Base-by-base conservation (phyloP, 2,888 invertebrate genomes). In the Drosophila histrio region DNA sequence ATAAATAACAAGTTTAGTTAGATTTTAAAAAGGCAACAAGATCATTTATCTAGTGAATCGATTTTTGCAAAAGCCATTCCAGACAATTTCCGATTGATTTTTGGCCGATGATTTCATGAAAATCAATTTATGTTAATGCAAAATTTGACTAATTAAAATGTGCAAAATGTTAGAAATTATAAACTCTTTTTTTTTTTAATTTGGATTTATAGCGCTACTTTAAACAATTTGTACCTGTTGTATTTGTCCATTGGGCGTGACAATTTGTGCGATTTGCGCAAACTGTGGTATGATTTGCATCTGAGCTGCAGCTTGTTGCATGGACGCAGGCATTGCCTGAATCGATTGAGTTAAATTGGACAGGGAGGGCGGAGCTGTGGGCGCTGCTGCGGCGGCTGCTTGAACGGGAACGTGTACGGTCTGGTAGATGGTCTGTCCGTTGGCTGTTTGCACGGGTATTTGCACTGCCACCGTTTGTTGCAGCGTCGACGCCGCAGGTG, bases 371-470 rank as follows among this genome's bases (percentile, higher is more conserved):
- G 95, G 72, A 0, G 74, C 70, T 3, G 79, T 94, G 43, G 97
- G 94, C 6, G 80, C 74, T 36, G 81, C 63, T 17, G 95, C 66
- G 0, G 82, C 77, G 0, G 81, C 94, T 39, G 97, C 94, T 91
- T 98, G 98, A 15, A 98, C 93, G 0, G 98, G 98, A 84, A 99
- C 95, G 91, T 98, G 98, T 0, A 99, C 96, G 0, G 98, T 98
- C 91, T 99, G 98, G 91, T 97, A 96, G 63, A 98, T 95, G 0
- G 98, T 98, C 92, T 98, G 98, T 0, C 98, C 98, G 30, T 70
- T 81, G 34, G 83, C 89, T 0, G 91, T 91, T 57, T 91, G 91
- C 41, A 91, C 91, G 15, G 91, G 91, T 15, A 91, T 96, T 91
- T 98, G 98, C 3, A 98, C 96, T 0, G 97, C 97, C 52, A 97